Base-by-base conservation (phyloP, 2,113 vertebrate species). In the Spea bombifrons region DNA sequence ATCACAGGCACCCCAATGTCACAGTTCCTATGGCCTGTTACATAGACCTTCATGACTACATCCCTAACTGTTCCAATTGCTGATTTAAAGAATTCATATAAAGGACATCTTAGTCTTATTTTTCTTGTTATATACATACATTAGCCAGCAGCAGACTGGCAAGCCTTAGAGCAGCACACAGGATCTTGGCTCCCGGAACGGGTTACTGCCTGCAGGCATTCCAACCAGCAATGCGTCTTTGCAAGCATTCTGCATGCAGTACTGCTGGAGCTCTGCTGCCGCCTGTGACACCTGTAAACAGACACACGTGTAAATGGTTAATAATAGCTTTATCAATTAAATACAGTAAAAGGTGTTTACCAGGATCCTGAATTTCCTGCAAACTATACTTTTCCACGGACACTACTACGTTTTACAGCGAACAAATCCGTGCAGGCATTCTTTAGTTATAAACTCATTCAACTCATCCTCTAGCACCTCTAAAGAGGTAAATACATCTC, bases 231-330 rank as follows among this genome's bases (percentile, higher is more conserved):
- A 86, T 43, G 96, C 96, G 6, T 99, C 97, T 87, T 95, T 97
- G 81, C 93, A 92, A 49, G 95, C 97, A 0, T 99, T 98, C 86
- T 98, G 96, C 84, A 96, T 90, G 82, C 97, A 99, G 82, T 95
- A 99, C 86, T 98, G 96, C 78, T 96, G 96, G 9, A 99, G 94
- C 81, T 99, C 97, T 17, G 94, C 93, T 8, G 97, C 97, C 0
- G 97, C 97, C 88, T 98, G 95, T 4, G 97, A 99, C 68, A 99
- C 96, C 97, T 99, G 85, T 0, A 48, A 4, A 16, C 69, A 43
- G 13, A 75, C 30, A 73, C 7, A 75, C 10, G 30, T 30, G 30
- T 30, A 30, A 30, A 30, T 30, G 30, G 30, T 30, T 30, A 1
- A 30, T 30, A 30, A 30, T 30, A 30, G 30, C 30, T 30, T 30